Conservation (phyloP, 2,888 invertebrate genomes). For the Calliopum simillimum region DNA sequence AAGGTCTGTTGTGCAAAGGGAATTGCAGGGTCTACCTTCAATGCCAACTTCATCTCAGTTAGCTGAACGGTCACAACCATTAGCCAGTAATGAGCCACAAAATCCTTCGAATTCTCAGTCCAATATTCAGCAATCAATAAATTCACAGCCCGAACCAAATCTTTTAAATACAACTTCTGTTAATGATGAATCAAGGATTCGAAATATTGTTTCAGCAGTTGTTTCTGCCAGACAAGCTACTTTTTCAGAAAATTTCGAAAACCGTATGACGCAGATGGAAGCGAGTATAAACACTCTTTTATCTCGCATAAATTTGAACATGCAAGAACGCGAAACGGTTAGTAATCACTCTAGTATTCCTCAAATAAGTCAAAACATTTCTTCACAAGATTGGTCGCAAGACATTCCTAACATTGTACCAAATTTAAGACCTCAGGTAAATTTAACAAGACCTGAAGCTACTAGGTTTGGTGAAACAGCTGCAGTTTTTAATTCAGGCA, state of each 20-base stretch:
- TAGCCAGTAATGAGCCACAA: no score
- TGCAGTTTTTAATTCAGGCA: background rate
- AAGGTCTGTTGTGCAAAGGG: background rate
- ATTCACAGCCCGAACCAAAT: no score
- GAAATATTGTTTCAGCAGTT: background rate
- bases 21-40: no score
- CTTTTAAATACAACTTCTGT: background rate
- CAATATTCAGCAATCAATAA: no score
- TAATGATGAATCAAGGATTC: background rate
- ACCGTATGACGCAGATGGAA: background rate
- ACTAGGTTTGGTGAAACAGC: background rate
- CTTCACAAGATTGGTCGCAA: background rate
- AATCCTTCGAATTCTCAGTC: no score
- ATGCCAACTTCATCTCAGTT: no score
- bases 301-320: background rate
- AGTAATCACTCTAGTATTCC: background rate
- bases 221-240: background rate
- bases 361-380: background rate
- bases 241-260: background rate
- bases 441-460: background rate
- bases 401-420: background rate
- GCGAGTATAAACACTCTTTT: background rate
- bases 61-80: no score
- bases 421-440: background rate
- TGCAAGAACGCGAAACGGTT: background rate